A percentile compares a stretch with the other conserved stretches of the same genome.
These are phyloP conservation scores for Martes martes DNA, from an alignment of 2,113 vertebrate species.

Conservation along the genomic window DNA sequence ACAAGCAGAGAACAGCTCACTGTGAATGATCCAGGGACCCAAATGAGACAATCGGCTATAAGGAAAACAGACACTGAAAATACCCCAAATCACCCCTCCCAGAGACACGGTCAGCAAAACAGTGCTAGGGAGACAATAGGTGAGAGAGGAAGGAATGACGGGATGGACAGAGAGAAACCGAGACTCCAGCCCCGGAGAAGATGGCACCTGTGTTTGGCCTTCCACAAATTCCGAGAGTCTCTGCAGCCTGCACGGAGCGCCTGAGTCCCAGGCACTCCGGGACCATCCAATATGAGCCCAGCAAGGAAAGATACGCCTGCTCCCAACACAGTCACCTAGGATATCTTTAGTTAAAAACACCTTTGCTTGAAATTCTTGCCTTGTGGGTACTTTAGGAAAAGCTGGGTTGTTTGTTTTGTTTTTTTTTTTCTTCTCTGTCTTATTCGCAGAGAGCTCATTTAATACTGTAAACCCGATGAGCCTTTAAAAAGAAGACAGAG, in stretches of 20 bases:
- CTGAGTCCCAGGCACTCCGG: accelerated
- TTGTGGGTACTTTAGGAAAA: background rate
- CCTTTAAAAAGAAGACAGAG: background rate
- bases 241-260: background rate
- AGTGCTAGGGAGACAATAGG: background rate
- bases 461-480: background rate
- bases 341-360: background rate
- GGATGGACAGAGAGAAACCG: background rate
- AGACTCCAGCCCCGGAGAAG: background rate
- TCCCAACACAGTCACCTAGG: background rate
- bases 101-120: background rate
- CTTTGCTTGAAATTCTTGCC: conserved; percentile 14
- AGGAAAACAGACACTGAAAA: background rate
- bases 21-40: background rate
- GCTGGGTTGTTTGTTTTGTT: background rate
- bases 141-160: too few relatives aligned
- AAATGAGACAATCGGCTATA: background rate
- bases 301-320: background rate
- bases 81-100: background rate
- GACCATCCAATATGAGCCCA: background rate
- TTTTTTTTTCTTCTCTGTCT: background rate
- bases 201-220: background rate
- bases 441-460: background rate
- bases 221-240: background rate
- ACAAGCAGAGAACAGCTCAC: background rate